Conservation (phyloP, 2,888 invertebrate species). For the Meiosimyza platycephala region DNA sequence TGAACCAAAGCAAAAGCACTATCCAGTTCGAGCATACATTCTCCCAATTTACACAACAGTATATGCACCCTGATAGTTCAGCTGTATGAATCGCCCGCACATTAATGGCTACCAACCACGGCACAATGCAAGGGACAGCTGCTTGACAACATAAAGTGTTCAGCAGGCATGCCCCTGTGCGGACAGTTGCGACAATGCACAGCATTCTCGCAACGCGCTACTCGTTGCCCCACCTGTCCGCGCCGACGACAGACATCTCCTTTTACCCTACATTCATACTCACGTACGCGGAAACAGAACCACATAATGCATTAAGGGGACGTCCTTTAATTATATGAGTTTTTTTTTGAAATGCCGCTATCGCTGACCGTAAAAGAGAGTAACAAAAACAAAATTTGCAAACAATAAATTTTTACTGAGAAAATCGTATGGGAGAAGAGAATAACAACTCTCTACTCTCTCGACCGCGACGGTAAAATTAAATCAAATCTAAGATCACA, state of each 20-base stretch:
- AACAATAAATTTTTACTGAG: too few species aligned
- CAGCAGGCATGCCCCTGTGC: slow-evolving; percentile 34
- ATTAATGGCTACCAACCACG: slow-evolving; percentile 2
- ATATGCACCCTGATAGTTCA: slow-evolving; percentile 20
- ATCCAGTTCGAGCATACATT: neutral
- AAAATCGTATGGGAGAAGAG: too few species aligned
- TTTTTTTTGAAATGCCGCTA: too few species aligned
- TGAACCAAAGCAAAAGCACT: slow-evolving; percentile 15
- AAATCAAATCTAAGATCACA: too few species aligned
- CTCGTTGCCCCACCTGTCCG: slow-evolving; percentile 27
- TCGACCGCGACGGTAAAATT: too few species aligned
- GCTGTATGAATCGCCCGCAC: neutral
- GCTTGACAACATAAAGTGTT: slow-evolving; percentile 41
- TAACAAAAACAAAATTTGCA: too few species aligned
- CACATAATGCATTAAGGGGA: neutral
- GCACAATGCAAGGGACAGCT: slow-evolving; percentile 28
- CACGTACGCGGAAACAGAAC: neutral
- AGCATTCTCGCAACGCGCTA: slow-evolving; percentile 26
- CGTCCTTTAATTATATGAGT: too few species aligned
- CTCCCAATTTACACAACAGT: slow-evolving; percentile 1
- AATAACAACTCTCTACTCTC: too few species aligned
- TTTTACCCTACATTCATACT: slow-evolving; percentile 21
- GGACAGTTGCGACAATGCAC: slow-evolving; percentile 42
- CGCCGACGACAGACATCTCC: slow-evolving; percentile 33
- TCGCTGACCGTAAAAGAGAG: too few species aligned